phyloP scores from a whole-genome alignment of 2,797 vertebrate species.

The Cirrhinus molitorella region DNA sequence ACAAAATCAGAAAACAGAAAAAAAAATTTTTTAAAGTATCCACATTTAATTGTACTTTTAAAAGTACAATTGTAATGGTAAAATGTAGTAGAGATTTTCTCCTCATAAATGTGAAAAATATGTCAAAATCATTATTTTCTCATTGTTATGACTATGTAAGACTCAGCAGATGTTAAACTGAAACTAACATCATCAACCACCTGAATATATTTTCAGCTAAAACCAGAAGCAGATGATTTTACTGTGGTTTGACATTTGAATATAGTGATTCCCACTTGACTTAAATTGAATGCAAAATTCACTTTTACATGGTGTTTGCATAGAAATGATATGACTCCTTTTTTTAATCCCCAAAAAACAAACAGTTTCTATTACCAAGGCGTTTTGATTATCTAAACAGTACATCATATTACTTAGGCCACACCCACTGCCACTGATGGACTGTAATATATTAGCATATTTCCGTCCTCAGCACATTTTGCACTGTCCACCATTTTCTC shows the following conservation, averaged over 20 bases:
- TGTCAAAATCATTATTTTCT: not conserved
- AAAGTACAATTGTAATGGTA: no score
- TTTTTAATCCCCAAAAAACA: no score
- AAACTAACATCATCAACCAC: not conserved
- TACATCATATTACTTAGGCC: no score
- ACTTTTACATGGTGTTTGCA: no score
- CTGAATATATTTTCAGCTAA: not conserved
- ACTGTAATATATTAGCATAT: no score
- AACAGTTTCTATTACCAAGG: no score
- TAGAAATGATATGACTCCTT: no score
- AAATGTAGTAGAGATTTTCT: not conserved
- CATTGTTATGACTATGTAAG: not conserved
- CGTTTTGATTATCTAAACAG: no score
- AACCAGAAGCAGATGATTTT: not conserved
- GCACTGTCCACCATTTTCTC: no score
- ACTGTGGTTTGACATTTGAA: not conserved
- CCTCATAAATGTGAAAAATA: not conserved
- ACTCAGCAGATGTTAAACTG: not conserved
- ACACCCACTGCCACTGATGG: no score
- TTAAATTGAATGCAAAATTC: no score
- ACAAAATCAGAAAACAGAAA: not conserved
- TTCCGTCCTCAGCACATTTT: no score
- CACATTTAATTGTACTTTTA: not conserved
- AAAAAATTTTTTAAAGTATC: not conserved
- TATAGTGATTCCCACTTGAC: not conserved